Conservation (phyloP, 2,888 invertebrate species). For the Epistrophella euchroma region DNA sequence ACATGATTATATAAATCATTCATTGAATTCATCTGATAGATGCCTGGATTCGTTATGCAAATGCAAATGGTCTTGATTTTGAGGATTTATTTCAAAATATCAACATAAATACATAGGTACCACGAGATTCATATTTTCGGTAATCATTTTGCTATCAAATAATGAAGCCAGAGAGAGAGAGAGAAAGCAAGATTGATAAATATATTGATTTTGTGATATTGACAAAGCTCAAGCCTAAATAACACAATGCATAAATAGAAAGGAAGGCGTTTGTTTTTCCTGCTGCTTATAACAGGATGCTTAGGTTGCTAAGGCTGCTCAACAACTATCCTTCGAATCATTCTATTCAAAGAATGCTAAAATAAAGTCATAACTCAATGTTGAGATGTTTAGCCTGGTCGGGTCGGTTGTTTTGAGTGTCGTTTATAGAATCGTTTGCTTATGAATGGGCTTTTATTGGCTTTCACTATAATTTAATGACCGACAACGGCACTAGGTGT, state of each 20-base stretch:
- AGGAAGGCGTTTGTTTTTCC: slow-evolving; percentile 50
- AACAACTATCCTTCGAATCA: slow-evolving; percentile 31
- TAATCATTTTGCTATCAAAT: slow-evolving; percentile 35
- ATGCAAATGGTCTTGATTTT: slow-evolving; percentile 69
- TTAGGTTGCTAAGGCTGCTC: neutral
- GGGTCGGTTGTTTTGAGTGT: slow-evolving; percentile 47
- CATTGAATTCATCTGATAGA: slow-evolving; percentile 70
- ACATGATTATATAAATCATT: neutral
- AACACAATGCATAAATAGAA: slow-evolving; percentile 25
- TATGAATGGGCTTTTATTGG: slow-evolving; percentile 74
- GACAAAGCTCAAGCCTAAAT: slow-evolving; percentile 36
- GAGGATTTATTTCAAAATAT: slow-evolving; percentile 60
- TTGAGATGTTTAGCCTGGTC: slow-evolving; percentile 30
- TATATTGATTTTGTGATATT: slow-evolving; percentile 67
- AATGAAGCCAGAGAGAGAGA: neutral
- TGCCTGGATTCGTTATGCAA: slow-evolving; percentile 71
- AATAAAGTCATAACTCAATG: slow-evolving; percentile 71
- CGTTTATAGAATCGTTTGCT: slow-evolving; percentile 70
- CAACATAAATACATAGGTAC: neutral
- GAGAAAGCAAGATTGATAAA: neutral
- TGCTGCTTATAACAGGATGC: slow-evolving; percentile 14
- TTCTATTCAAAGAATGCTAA: slow-evolving; percentile 24
- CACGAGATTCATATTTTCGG: slow-evolving; percentile 45
- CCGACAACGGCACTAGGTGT: slow-evolving; percentile 60
- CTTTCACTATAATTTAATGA: slow-evolving; percentile 74